phyloP scores from a whole-genome alignment of 2,113 vertebrate species.

The Melanocharis versteri region DNA sequence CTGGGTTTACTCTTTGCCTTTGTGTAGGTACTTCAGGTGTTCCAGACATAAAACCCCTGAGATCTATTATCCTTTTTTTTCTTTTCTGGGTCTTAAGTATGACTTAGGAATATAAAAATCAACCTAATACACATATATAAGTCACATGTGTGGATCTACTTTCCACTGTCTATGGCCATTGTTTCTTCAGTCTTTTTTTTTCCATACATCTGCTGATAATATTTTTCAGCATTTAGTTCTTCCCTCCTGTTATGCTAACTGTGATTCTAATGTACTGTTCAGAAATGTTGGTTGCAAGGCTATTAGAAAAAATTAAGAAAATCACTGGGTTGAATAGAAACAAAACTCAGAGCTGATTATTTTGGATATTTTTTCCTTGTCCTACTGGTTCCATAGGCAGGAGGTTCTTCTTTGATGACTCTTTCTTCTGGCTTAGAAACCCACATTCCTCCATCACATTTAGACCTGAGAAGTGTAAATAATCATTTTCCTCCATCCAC shows the following conservation, averaged over 20 bases:
- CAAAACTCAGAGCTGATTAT: background rate
- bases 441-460: background rate
- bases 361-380: background rate
- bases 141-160: background rate
- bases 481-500: fast-evolving
- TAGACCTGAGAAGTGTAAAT: background rate
- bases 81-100: background rate
- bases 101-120: background rate
- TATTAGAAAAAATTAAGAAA: background rate
- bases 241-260: background rate
- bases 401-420: background rate
- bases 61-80: background rate
- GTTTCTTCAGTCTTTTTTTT: background rate
- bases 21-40: background rate
- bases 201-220: fast-evolving
- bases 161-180: background rate
- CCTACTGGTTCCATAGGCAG: background rate
- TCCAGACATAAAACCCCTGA: background rate
- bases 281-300: background rate
- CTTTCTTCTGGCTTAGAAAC: background rate
- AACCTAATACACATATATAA: background rate
- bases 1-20: conserved; percentile 47
- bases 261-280: background rate
- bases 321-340: background rate
- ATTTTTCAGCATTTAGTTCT: background rate